Evolutionary conservation across 2,113 vertebrate species (phyloP), one percentile per base, ranked within the genome.

Genomic region (Scytalopus superciliaris): DNA sequence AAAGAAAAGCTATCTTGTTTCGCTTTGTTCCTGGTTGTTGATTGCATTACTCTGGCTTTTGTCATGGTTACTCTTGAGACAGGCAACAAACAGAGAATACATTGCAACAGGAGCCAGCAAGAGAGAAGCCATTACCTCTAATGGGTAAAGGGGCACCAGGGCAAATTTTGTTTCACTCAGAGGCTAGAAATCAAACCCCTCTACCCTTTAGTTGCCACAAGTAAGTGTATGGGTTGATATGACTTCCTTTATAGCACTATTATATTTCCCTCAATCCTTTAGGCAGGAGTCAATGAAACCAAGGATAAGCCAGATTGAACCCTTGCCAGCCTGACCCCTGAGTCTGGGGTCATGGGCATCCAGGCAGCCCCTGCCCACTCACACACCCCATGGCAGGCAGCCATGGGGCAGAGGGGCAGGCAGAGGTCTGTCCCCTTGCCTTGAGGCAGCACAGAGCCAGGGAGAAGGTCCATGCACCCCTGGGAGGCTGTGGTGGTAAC

Each of bases 31-130:
- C 44, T 81, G 45, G 30, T 28, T 45, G 93, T 75, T 95, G 87
- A 94, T 81, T 92, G 53, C 28, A 75, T 96, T 96, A 73, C 21
- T 74, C 80, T 81, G 56, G 35, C 64, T 96, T 97, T 87, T 93
- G 63, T 89, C 84, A 82, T 72, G 79, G 90, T 84, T 91, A 37
- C 56, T 72, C 81, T 87, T 56, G 52, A 19, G 69, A 45, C 52
- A 83, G 44, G 67, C 44, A 88, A 47, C 7, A 49, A 85, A 60
- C 19, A 9, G 31, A 77, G 62, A 96, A 92, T 30, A 24, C 42
- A 7, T 56, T 50, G 40, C 78, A 44, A 42, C 13, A 19, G 50
- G 35, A 91, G 69, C 27, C 53, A 56, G 64, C 25, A 33, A 67
- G 78, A 77, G 44, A 83, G 27, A 86, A 63, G 27, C 21, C 33